phyloP scores from a whole-genome alignment of 2,797 vertebrate species.

The Peromyscus aztecus region DNA sequence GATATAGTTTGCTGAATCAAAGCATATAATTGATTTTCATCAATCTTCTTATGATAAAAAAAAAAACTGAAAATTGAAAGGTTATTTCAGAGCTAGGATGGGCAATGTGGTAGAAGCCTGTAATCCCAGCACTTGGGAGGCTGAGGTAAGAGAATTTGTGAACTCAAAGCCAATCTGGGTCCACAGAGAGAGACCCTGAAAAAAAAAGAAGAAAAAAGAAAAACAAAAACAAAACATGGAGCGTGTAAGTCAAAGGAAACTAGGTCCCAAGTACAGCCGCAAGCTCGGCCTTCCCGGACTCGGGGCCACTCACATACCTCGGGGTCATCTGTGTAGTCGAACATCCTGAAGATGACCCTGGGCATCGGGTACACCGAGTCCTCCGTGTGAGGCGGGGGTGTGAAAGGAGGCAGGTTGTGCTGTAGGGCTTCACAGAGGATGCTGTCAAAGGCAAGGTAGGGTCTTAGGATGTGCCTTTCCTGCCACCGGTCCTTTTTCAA shows the following conservation, averaged over 20 bases:
- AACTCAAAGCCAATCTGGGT: neutral
- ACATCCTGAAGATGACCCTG: constrained; percentile 97
- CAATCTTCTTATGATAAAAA: neutral
- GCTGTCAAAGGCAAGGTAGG: constrained; percentile 98
- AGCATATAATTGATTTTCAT: neutral
- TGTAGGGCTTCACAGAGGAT: constrained; percentile 98
- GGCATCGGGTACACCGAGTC: constrained; percentile 96
- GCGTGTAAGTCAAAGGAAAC: neutral
- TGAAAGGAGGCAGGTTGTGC: constrained; percentile 98
- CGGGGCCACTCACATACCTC: constrained; percentile 89
- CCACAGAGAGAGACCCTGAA: neutral
- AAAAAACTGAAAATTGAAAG: constrained; percentile 30
- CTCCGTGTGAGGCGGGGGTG: constrained; percentile 96
- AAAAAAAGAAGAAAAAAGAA: neutral
- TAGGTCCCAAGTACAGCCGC: neutral
- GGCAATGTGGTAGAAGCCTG: neutral
- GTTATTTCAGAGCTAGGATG: neutral
- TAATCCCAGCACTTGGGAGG: neutral
- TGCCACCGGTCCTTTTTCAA: constrained; percentile 98
- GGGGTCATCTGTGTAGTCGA: constrained; percentile 99
- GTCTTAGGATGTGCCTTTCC: constrained; percentile 97
- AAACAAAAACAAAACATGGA: neutral
- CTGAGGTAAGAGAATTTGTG: neutral
- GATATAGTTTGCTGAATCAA: constrained; percentile 18
- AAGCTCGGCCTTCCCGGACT: neutral